Evolutionary conservation across 2,113 vertebrate species (phyloP).

Genomic region (Cygnus buccinator): DNA sequence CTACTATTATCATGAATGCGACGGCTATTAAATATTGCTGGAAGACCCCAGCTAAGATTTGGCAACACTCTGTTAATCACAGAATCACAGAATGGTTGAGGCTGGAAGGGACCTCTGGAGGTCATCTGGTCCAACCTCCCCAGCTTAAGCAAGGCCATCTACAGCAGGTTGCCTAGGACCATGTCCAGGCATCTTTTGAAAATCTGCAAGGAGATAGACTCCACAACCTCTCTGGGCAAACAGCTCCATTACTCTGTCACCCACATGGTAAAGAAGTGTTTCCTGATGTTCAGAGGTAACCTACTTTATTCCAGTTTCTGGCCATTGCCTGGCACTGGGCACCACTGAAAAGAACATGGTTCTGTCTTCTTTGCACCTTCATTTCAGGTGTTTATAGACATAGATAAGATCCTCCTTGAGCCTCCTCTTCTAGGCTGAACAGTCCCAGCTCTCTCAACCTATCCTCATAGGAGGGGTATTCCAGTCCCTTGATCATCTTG

Average conservation of each 20-base stretch:
- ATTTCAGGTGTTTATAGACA: not conserved
- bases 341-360: too few relatives aligned
- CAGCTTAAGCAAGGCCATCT: not conserved
- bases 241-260: too few relatives aligned
- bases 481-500: too few relatives aligned
- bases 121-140: not conserved
- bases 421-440: not conserved
- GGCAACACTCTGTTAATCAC: not conserved
- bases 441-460: not conserved
- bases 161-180: not conserved
- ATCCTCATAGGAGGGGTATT: not conserved
- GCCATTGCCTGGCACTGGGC: too few relatives aligned
- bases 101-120: not conserved
- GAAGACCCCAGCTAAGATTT: not conserved
- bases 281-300: not conserved
- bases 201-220: too few relatives aligned
- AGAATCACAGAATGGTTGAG: too few relatives aligned
- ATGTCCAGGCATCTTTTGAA: too few relatives aligned
- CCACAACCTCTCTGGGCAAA: too few relatives aligned
- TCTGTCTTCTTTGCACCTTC: too few relatives aligned
- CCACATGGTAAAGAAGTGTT: too few relatives aligned
- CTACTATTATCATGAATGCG: not conserved
- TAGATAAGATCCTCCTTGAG: not conserved
- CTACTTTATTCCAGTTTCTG: too few relatives aligned
- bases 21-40: not conserved